Conservation (phyloP, 2,888 invertebrate genomes). For the Eucera pruinosa region DNA sequence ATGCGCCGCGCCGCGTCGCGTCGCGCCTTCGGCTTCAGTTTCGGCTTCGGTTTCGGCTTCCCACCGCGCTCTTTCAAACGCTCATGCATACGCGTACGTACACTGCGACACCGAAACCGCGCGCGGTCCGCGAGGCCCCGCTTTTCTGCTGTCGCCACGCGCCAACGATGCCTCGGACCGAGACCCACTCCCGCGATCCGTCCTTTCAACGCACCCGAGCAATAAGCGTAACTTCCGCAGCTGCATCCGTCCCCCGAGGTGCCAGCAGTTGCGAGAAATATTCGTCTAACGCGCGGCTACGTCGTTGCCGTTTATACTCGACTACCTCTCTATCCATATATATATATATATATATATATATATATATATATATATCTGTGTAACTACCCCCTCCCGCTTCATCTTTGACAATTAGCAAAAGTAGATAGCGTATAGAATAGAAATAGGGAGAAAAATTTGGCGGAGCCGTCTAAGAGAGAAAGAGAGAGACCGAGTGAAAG, state of each 20-base stretch:
- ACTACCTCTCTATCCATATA: too few relatives aligned
- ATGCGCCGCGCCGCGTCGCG: too few relatives aligned
- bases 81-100: too few relatives aligned
- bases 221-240: background rate
- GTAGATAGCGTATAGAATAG: slow-evolving; percentile 66
- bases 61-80: too few relatives aligned
- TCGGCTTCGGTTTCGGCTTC: too few relatives aligned
- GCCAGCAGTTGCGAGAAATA: slow-evolving; percentile 36
- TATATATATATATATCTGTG: too few relatives aligned
- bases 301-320: slow-evolving; percentile 28
- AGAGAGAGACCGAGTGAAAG: too few relatives aligned
- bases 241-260: background rate
- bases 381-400: slow-evolving; percentile 53
- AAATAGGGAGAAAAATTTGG: slow-evolving; percentile 17
- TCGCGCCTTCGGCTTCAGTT: background rate
- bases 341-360: too few relatives aligned
- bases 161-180: too few relatives aligned
- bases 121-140: background rate
- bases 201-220: background rate
- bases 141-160: background rate
- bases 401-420: slow-evolving; percentile 77
- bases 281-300: slow-evolving; percentile 36
- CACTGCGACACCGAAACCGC: too few relatives aligned
- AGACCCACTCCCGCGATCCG: slow-evolving; percentile 1
- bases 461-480: too few relatives aligned